Evolutionary conservation across 2,888 invertebrate species (phyloP).

Genomic region (Nemotelus nigrinus): DNA sequence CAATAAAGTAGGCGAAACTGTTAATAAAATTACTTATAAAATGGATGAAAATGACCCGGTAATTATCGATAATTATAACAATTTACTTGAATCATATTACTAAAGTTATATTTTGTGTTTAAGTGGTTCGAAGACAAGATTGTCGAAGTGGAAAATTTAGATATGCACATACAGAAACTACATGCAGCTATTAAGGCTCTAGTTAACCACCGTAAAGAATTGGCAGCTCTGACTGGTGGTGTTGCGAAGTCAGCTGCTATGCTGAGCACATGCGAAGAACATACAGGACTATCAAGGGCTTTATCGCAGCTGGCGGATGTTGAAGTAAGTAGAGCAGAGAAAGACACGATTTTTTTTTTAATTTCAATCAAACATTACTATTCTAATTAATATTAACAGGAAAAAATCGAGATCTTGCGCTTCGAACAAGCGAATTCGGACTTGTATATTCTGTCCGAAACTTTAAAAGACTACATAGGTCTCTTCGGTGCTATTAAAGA

Average conservation of each 20-base stretch:
- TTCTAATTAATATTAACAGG: constrained; percentile 56
- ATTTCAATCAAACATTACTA: not conserved
- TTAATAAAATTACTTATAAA: constrained; percentile 97
- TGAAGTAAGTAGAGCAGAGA: constrained; percentile 69
- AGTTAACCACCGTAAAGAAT: constrained; percentile 85
- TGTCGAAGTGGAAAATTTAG: constrained; percentile 89
- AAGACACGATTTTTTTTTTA: not conserved
- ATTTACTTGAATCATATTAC: not conserved
- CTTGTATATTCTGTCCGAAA: constrained; percentile 92
- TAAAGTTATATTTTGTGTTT: constrained; percentile 49
- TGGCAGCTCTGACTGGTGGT: constrained; percentile 80
- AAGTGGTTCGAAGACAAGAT: constrained; percentile 99
- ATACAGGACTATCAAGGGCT: constrained; percentile 88
- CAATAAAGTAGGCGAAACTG: constrained; percentile 95
- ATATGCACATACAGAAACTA: constrained; percentile 86
- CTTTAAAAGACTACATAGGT: constrained; percentile 93
- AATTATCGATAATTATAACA: constrained; percentile 59
- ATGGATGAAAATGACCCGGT: constrained; percentile 99
- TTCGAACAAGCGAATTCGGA: constrained; percentile 95
- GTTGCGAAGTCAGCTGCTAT: constrained; percentile 90
- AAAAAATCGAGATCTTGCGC: constrained; percentile 85
- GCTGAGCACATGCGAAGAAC: constrained; percentile 92
- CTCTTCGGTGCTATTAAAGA: constrained; percentile 92
- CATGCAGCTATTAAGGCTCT: constrained; percentile 88
- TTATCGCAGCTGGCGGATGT: constrained; percentile 90